Conservation (phyloP, 2,888 invertebrate species). For the Hypomecis atomaria region DNA sequence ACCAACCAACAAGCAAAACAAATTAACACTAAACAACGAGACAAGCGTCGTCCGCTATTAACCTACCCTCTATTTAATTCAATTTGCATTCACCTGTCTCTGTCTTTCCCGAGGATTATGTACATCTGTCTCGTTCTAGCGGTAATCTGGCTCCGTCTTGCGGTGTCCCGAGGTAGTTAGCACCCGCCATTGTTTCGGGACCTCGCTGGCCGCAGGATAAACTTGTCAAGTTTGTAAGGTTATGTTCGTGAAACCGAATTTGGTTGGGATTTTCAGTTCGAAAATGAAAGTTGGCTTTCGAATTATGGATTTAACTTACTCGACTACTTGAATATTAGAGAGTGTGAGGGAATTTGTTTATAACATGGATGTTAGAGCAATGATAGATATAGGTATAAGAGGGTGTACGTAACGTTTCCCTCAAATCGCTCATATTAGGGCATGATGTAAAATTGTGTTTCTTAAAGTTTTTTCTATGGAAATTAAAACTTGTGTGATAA, state of each 20-base stretch:
- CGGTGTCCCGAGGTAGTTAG: conserved; percentile 54
- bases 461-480: too few relatives aligned
- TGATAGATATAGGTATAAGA: too few relatives aligned
- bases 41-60: conserved; percentile 56
- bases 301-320: background rate
- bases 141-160: conserved; percentile 59
- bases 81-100: conserved; percentile 56
- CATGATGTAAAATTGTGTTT: too few relatives aligned
- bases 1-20: conserved; percentile 36
- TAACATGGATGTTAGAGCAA: too few relatives aligned
- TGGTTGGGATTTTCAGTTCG: background rate
- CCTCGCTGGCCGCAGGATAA: conserved; percentile 45
- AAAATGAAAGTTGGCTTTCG: background rate
- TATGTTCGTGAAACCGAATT: conserved; percentile 40
- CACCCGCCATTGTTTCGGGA: conserved; percentile 46
- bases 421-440: too few relatives aligned
- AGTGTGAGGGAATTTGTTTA: too few relatives aligned
- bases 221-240: conserved; percentile 48
- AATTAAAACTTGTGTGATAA: too few relatives aligned
- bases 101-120: conserved; percentile 25
- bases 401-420: too few relatives aligned
- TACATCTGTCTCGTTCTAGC: conserved; percentile 22
- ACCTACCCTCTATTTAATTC: conserved; percentile 62
- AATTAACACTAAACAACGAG: conserved; percentile 49
- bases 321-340: too few relatives aligned